Percentiles rank a stretch among this genome's conserved stretches.
Evolutionary conservation across 2,888 invertebrate genomes (phyloP).

Genomic region (Petrolisthes cinctipes): DNA sequence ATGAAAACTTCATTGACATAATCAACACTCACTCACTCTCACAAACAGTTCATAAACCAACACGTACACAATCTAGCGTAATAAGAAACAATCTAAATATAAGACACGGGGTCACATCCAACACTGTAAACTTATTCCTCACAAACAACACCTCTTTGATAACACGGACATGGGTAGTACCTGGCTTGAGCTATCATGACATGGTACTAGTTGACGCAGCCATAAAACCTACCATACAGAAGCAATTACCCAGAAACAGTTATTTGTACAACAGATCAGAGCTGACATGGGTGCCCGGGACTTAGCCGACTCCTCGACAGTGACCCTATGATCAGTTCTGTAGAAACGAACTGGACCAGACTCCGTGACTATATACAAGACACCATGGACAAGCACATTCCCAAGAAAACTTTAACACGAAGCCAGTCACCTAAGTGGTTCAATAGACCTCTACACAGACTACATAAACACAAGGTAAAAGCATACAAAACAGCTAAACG

Average conservation of each 20-base stretch:
- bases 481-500: neutral
- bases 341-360: constrained; percentile 14
- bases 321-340: constrained; percentile 17
- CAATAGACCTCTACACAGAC: constrained; percentile 10
- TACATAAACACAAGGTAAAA: neutral
- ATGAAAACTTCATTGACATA: neutral
- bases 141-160: neutral
- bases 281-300: constrained; percentile 20
- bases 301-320: constrained; percentile 14
- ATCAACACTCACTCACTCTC: neutral
- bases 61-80: neutral
- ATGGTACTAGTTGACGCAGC: constrained; percentile 18
- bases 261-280: constrained; percentile 21
- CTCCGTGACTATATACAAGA: constrained; percentile 16
- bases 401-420: constrained; percentile 8
- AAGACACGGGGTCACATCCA: too few relatives aligned
- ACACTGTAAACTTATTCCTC: neutral
- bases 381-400: constrained; percentile 16
- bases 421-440: constrained; percentile 18
- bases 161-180: neutral
- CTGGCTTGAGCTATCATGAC: neutral
- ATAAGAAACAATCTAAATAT: neutral
- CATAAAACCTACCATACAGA: constrained; percentile 13
- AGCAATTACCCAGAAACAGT: constrained; percentile 16
- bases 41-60: neutral